Evolutionary conservation across 2,888 invertebrate genomes (phyloP).

Genomic region (Hirtodrosophila alboralis): DNA sequence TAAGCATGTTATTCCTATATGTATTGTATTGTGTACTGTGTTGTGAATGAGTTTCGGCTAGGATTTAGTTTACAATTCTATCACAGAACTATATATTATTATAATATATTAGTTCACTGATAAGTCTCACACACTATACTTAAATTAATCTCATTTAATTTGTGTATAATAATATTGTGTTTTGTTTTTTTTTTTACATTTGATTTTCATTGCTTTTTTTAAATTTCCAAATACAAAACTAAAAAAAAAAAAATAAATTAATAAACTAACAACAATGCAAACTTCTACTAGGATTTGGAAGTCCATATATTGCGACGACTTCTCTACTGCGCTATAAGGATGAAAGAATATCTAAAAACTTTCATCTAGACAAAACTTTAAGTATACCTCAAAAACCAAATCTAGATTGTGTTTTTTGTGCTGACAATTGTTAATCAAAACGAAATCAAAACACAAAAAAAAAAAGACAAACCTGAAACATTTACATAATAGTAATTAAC

Average conservation of each 20-base stretch:
- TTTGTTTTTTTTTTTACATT: slow-evolving; percentile 48
- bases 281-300: slow-evolving; percentile 83
- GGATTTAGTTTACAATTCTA: slow-evolving; percentile 14
- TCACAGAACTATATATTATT: slow-evolving; percentile 11
- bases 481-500: slow-evolving; percentile 14
- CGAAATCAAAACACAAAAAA: too few relatives aligned
- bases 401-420: slow-evolving; percentile 65
- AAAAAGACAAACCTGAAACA: slow-evolving; percentile 9
- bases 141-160: slow-evolving; percentile 48
- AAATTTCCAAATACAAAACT: slow-evolving; percentile 47
- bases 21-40: slow-evolving; percentile 8
- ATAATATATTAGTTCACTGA: slow-evolving; percentile 1
- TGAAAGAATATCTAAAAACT: slow-evolving; percentile 83
- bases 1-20: slow-evolving; percentile 8
- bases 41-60: slow-evolving; percentile 17
- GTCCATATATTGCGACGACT: slow-evolving; percentile 82
- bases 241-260: too few relatives aligned
- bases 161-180: slow-evolving; percentile 73
- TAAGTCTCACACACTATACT: slow-evolving; percentile 35
- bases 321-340: slow-evolving; percentile 83
- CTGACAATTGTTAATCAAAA: slow-evolving; percentile 43
- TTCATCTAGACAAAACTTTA: slow-evolving; percentile 83
- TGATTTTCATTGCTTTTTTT: slow-evolving; percentile 61
- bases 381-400: slow-evolving; percentile 80
- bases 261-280: slow-evolving; percentile 58